Conservation (phyloP, 2,888 invertebrate genomes). For the Drosophila seclusa region DNA sequence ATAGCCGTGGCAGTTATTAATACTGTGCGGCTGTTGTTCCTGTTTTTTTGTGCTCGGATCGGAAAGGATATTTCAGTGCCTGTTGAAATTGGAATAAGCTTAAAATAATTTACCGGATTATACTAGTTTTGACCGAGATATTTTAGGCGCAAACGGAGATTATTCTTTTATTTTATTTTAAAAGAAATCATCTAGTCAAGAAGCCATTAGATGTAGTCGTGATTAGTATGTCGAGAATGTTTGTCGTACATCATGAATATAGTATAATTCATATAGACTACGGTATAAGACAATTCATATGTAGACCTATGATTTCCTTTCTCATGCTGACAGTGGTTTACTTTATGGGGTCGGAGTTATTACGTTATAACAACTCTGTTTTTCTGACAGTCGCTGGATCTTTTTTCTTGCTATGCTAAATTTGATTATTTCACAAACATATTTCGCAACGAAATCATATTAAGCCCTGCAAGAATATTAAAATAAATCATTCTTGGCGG, state of each 20-base stretch:
- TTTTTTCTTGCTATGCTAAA: neutral
- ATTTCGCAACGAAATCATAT: neutral
- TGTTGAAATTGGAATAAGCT: neutral
- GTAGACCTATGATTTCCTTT: neutral
- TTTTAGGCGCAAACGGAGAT: neutral
- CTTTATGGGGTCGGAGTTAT: neutral
- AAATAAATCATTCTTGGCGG: slow-evolving; percentile 9
- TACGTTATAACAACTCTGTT: neutral
- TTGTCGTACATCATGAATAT: neutral
- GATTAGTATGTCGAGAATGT: neutral
- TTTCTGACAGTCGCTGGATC: neutral
- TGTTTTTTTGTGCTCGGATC: neutral
- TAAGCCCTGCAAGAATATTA: slow-evolving; percentile 5
- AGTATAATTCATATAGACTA: neutral
- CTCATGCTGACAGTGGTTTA: neutral
- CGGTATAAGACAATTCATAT: neutral
- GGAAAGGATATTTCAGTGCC: neutral
- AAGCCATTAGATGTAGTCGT: neutral
- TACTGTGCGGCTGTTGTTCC: neutral
- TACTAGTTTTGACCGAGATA: neutral
- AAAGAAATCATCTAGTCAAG: neutral
- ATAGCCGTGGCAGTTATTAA: neutral
- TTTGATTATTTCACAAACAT: slow-evolving; percentile 2
- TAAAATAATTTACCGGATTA: neutral
- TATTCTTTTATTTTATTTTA: neutral